Evolutionary conservation across 2,888 invertebrate species (phyloP), one percentile per base, ranked within the genome.

Genomic region (Autographa pulchrina): DNA sequence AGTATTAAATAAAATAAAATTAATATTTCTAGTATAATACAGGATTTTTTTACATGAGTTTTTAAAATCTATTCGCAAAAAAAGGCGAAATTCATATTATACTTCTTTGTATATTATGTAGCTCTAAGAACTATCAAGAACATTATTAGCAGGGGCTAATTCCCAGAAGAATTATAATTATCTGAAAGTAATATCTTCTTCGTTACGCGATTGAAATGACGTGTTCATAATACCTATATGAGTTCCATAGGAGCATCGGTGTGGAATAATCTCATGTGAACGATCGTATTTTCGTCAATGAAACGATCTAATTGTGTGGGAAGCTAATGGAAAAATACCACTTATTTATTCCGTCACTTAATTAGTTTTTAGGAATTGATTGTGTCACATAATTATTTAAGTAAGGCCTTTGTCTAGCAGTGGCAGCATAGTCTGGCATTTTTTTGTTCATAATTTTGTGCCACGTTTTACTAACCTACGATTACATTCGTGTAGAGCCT

Each of bases 131-230:
- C 68, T 77, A 52, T 66, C 62, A 18, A 25, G 32, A 32, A 62
- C 43, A 56, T 69, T 62, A 67, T 70, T 65, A 74, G 11, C 70
- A 74, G 79, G 32, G 61, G 68, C 54, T 76, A 64, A 65, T 74
- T 65, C 79, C 67, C 67, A 60, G 41, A 54, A 75, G 75, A 56
- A 61, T 74, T 62, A 31, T 38, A 38, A 38, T 38, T 9, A 35
- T 8, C 6, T 6, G 35, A 3, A 35, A 9, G 35, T 75, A 75
- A 79, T 38, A 31, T 70, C 25, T 64, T 54, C 59, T 38, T 64
- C 31, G 38, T 35, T 48, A 61, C 32, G 59, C 31, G 20, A 35
- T 43, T 48, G 11, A 25, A 52, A 20, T 25, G 9, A 32, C 31
- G 35, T 7, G 64, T 62, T 52, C 58, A 38, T 43, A 11, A 11